These are phyloP conservation scores for Empidonax alnorum DNA, from an alignment of 2,113 vertebrate species.

Conservation along the genomic window DNA sequence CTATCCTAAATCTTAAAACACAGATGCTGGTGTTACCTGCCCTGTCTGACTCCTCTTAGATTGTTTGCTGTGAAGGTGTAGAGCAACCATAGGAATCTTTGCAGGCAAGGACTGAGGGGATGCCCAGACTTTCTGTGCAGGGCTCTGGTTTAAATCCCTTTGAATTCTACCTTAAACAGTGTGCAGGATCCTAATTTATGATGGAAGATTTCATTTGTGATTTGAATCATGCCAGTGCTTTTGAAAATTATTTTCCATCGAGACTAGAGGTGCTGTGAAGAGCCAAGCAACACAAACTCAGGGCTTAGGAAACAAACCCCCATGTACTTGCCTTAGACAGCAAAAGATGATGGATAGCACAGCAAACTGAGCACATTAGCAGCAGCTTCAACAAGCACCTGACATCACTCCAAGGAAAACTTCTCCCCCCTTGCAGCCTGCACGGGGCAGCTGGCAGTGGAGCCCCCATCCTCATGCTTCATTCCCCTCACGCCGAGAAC, in stretches of 20 bases:
- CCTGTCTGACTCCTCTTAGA: not conserved
- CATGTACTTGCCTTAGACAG: not conserved
- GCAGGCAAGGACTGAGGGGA: not conserved
- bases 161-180: not conserved
- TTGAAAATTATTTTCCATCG: not conserved
- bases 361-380: not conserved
- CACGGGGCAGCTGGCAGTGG: accelerated
- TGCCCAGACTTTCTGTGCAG: not conserved
- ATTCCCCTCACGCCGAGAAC: not conserved
- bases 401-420: not conserved
- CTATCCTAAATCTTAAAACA: not conserved
- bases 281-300: not conserved
- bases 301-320: not conserved
- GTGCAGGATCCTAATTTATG: not conserved
- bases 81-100: not conserved
- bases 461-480: not conserved
- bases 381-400: not conserved
- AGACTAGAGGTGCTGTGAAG: not conserved
- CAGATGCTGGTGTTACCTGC: not conserved
- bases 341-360: not conserved
- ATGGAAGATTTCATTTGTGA: not conserved
- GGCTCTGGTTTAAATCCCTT: not conserved
- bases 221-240: not conserved
- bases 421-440: not conserved
- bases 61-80: not conserved